Conservation (phyloP, 92 coral and sea anemone genomes). For the Porites evermanni region DNA sequence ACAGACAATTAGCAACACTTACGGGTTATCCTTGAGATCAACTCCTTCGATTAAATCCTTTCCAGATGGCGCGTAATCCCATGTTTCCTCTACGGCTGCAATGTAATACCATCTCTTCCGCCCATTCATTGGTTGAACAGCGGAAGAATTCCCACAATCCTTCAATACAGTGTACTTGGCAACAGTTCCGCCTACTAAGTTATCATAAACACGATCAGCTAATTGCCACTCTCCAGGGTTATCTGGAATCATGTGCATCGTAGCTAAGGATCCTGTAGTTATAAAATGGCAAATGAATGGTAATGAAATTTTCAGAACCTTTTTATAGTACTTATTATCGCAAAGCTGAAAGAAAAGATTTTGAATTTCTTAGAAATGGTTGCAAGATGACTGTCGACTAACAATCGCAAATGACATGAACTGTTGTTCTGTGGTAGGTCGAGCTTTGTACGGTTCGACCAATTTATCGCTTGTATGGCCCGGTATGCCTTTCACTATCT, state of each 20-base stretch:
- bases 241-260: slow-evolving; percentile 85
- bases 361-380: too few species aligned
- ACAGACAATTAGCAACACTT: slow-evolving; percentile 28
- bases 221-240: slow-evolving; percentile 92
- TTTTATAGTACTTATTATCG: too few species aligned
- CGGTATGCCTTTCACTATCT: too few species aligned
- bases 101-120: slow-evolving; percentile 66
- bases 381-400: too few species aligned
- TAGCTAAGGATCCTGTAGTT: slow-evolving; percentile 73
- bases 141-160: slow-evolving; percentile 35
- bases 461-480: too few species aligned
- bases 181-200: slow-evolving; percentile 86
- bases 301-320: too few species aligned
- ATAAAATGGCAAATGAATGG: neutral
- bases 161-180: slow-evolving; percentile 75
- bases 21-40: slow-evolving; percentile 74
- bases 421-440: too few species aligned
- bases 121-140: slow-evolving; percentile 34
- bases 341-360: too few species aligned
- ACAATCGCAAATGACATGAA: too few species aligned
- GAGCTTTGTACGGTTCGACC: too few species aligned
- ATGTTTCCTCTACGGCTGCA: slow-evolving; percentile 81
- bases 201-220: slow-evolving; percentile 79
- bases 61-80: slow-evolving; percentile 93
- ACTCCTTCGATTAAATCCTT: slow-evolving; percentile 59